Base-by-base conservation (phyloP, 2,888 invertebrate genomes). In the Cerastis leucographa region DNA sequence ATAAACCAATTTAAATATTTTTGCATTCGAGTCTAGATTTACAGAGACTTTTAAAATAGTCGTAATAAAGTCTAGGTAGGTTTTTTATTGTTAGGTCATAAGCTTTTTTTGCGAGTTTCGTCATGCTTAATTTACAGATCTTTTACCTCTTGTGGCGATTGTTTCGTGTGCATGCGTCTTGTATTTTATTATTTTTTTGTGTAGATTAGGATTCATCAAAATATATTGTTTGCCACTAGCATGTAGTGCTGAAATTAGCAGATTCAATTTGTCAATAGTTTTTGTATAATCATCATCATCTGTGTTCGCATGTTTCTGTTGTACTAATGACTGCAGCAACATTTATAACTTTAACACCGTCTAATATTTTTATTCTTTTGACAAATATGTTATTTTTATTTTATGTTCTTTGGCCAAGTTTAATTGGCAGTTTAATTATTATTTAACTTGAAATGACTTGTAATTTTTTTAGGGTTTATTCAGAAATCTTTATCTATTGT, bases 231-330 rank as follows among this genome's bases (percentile, higher is more conserved):
- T 84, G 86, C 84, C 88, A 87, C 85, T 88, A 87, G 84, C 89
- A 78, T 85, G 88, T 88, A 76, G 89, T 91, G 91, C 90, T 89
- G 90, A 90, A 93, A 93, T 93, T 93, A 92, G 90, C 89, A 88
- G 86, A 91, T 92, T 93, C 92, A 94, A 94, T 95, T 95, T 94
- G 92, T 96, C 94, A 93, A 89, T 87, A 89, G 90, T 95, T 95
- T 95, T 95, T 95, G 92, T 91, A 86, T 84, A 84, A 80, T 80
- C 65, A 83, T 91, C 90, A 87, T 91, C 89, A 88, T 92, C 91
- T 88, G 88, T 86, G 86, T 86, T 87, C 83, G 85, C 80, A 79
- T 86, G 92, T 91, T 89, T 93, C 87, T 91, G 89, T 92, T 94
- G 85, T 88, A 86, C 89, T 94, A 95, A 95, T 95, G 92, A 91